phyloP scores from a whole-genome alignment of 2,888 invertebrate genomes.

The Noctua comes region DNA sequence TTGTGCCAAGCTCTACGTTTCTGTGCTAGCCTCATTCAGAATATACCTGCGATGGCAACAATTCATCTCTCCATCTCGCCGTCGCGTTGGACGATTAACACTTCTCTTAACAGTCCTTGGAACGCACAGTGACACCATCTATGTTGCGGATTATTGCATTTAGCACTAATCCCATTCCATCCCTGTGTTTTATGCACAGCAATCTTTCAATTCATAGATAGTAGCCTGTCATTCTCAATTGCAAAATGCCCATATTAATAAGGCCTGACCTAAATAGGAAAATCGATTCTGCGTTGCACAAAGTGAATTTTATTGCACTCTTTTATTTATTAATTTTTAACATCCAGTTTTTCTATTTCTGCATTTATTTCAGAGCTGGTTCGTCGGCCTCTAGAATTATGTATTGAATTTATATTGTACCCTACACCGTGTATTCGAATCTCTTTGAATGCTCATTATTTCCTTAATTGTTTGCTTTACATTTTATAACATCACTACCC shows the following conservation, averaged over 20 bases:
- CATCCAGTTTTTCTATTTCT: background rate
- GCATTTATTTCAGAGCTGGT: background rate
- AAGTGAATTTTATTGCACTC: constrained; percentile 26
- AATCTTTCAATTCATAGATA: constrained; percentile 63
- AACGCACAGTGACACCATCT: background rate
- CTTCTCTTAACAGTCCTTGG: background rate
- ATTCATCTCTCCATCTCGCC: background rate
- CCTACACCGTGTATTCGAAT: background rate
- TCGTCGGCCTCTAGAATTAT: background rate
- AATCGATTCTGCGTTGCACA: constrained; percentile 51
- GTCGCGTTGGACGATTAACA: background rate
- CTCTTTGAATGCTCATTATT: background rate
- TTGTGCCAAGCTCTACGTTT: background rate
- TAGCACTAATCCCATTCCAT: constrained; percentile 33
- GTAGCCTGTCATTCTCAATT: constrained; percentile 56
- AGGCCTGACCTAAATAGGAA: constrained; percentile 51
- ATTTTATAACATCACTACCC: background rate
- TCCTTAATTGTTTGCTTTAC: background rate
- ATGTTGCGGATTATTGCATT: constrained; percentile 1
- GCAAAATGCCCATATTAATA: constrained; percentile 50
- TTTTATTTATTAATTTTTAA: background rate
- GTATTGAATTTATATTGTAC: background rate
- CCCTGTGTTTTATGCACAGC: constrained; percentile 53
- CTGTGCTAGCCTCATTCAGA: background rate
- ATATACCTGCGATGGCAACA: background rate